These are phyloP conservation scores for Drosophila eohydei DNA, from an alignment of 2,888 invertebrate genomes.

Conservation along the genomic window DNA sequence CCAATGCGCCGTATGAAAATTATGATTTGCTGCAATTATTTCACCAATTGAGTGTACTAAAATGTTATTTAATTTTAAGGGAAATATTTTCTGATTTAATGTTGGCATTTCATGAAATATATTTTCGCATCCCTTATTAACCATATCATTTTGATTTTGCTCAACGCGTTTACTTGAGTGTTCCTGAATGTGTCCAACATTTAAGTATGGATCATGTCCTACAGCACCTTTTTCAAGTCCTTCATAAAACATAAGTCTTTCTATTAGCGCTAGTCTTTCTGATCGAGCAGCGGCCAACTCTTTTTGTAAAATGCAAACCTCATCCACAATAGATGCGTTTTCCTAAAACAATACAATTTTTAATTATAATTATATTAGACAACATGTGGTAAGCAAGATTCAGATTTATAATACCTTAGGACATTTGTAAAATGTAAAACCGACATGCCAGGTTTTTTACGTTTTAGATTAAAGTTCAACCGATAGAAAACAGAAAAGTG, in stretches of 20 bases:
- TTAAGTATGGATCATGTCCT: slow-evolving; percentile 23
- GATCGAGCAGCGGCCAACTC: slow-evolving; percentile 92
- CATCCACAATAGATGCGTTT: slow-evolving; percentile 94
- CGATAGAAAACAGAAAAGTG: too few species aligned
- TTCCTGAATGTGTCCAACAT: slow-evolving; percentile 29
- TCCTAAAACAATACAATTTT: slow-evolving; percentile 86
- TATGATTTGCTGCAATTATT: slow-evolving; percentile 88
- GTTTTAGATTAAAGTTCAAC: too few species aligned
- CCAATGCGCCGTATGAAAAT: slow-evolving; percentile 89
- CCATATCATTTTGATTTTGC: slow-evolving; percentile 17
- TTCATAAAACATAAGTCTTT: slow-evolving; percentile 90
- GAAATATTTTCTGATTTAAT: slow-evolving; percentile 87
- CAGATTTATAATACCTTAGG: too few species aligned
- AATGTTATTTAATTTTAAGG: slow-evolving; percentile 88
- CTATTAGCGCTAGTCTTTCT: slow-evolving; percentile 92
- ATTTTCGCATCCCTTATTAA: slow-evolving; percentile 72
- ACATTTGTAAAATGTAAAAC: too few species aligned
- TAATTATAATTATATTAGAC: neutral
- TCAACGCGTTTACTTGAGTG: slow-evolving; percentile 8
- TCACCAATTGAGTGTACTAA: slow-evolving; percentile 90
- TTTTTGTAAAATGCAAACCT: slow-evolving; percentile 93
- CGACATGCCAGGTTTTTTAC: too few species aligned
- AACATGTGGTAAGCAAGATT: too few species aligned
- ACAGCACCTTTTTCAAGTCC: slow-evolving; percentile 76
- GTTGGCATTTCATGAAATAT: slow-evolving; percentile 27